phyloP scores from a whole-genome alignment of 2,113 vertebrate species.

The Ochotona princeps region DNA sequence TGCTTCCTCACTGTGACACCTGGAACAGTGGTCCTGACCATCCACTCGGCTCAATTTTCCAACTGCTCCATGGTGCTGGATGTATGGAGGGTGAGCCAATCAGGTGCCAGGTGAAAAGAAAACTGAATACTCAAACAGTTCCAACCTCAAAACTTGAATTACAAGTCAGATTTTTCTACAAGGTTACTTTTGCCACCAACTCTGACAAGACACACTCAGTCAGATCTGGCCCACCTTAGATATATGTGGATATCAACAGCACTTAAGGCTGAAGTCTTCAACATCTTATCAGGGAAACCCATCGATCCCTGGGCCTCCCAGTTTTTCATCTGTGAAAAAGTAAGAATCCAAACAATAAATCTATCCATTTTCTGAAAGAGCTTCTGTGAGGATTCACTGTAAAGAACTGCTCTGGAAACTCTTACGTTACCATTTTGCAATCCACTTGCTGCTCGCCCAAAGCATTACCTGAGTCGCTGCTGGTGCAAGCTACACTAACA shows the following conservation, averaged over 20 bases:
- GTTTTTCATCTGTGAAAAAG: background rate
- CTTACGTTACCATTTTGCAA: background rate
- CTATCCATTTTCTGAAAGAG: background rate
- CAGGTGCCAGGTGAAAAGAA: background rate
- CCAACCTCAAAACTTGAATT: background rate
- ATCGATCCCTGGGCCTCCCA: background rate
- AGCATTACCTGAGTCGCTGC: background rate
- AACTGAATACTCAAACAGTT: background rate
- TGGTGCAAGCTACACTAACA: background rate
- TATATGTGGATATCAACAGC: background rate
- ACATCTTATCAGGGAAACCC: constrained; percentile 17
- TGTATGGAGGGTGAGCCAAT: background rate
- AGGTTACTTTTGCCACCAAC: background rate
- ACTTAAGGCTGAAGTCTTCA: background rate
- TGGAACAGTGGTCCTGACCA: background rate
- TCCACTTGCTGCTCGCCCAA: background rate
- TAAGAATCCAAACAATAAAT: background rate
- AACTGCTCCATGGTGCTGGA: background rate
- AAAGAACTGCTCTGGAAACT: background rate
- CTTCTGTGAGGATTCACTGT: background rate
- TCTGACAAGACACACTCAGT: background rate
- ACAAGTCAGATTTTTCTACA: background rate
- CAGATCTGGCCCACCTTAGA: background rate
- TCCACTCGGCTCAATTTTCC: background rate
- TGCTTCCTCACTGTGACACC: background rate